Evolutionary conservation across 2,888 invertebrate genomes (phyloP), one percentile per base, ranked within the genome.

Genomic region (Rugalucina vietnamica): DNA sequence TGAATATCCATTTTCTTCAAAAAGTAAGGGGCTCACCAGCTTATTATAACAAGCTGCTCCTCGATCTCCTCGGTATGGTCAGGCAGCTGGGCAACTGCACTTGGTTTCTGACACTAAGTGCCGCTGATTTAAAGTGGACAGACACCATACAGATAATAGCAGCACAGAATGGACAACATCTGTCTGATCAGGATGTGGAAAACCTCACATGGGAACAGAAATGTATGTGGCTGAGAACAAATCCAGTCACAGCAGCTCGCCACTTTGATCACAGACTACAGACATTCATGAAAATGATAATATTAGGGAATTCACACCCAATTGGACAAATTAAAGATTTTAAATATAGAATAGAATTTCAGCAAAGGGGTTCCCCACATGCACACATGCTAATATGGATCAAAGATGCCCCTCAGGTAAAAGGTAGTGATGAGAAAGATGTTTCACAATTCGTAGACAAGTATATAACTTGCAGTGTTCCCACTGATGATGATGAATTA

Each of bases 41-140:
- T n/a, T 88, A 86, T 73, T 90, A 84, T 78, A 72, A 81, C 32
- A 83, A 78, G 72, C 54, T 82, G 10, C 49, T 83, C 24, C 81
- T 77, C 27, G 86, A 89, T 32, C 39, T 90, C 1, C 81, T 89
- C n/a, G 89, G 88, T n/a, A 88, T 90, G 88, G 85, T 91, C 3
- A 57, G 90, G 14, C 91, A 91, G 72, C 78, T 91, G 21, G 90
- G 89, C 4, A 73, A 81, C 12, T 88, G 88, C 24, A 88, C 90
- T 0, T 89, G 88, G 74, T 91, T 90, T 54, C 36, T 90, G 5
- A 90, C 88, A n/a, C 50, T 90, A 8, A 84, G 85, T 27, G 88
- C 90, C 10, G 87, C 89, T 70, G 91, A 91, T 60, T 76, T 81
- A 8, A 82, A 86, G 24, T 91, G 90, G 90, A 43, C 71, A 2